phyloP scores from a whole-genome alignment of 2,113 vertebrate genomes.

The Morphnarchus princeps region DNA sequence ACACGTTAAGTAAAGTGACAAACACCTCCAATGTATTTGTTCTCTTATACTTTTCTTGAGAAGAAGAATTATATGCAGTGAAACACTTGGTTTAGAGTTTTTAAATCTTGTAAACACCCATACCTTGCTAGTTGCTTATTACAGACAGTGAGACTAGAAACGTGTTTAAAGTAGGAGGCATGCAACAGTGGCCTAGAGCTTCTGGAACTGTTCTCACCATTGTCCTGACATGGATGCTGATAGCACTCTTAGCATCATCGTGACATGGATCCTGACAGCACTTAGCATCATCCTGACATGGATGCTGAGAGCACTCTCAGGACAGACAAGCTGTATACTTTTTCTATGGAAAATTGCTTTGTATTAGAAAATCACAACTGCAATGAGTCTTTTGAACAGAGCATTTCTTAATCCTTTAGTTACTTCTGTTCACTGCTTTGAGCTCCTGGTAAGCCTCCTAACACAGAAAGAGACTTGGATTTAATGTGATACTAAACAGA shows the following conservation, averaged over 20 bases:
- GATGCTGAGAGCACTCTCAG: neutral
- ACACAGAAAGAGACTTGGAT: neutral
- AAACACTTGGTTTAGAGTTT: neutral
- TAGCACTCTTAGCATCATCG: fast-evolving
- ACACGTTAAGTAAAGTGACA: neutral
- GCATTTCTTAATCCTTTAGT: neutral
- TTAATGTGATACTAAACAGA: neutral
- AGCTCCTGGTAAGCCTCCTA: neutral
- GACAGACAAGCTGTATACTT: neutral
- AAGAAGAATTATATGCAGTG: neutral
- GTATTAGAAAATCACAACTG: neutral
- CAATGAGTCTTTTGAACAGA: neutral
- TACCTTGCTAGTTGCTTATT: neutral
- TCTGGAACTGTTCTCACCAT: neutral
- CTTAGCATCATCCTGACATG: neutral
- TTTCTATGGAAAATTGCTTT: neutral
- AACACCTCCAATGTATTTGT: neutral
- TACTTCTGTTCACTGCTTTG: neutral
- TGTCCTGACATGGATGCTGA: neutral
- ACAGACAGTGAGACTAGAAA: neutral
- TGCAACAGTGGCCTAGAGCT: neutral
- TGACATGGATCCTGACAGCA: neutral
- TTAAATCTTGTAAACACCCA: neutral
- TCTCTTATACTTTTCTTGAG: neutral
- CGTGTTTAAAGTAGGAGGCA: neutral